Percentiles rank a stretch among this genome's conserved stretches.
These are phyloP conservation scores for Arctocebus calabarensis DNA, from an alignment of 2,797 vertebrate species.

Conservation along the genomic window DNA sequence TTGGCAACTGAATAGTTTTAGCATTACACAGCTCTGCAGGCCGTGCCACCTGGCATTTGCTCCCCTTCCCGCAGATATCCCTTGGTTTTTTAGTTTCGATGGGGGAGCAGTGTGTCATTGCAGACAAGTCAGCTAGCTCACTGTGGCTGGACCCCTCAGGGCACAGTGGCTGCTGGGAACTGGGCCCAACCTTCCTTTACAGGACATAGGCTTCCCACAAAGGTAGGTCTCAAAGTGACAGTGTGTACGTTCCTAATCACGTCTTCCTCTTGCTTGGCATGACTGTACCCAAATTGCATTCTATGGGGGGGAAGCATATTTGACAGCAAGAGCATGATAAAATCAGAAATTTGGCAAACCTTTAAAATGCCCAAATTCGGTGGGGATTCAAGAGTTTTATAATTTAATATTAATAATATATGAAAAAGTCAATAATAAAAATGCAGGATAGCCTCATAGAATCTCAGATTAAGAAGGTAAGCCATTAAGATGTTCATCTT, in stretches of 20 bases:
- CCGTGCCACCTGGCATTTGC: not conserved
- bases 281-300: not conserved
- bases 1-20: conserved; percentile 38
- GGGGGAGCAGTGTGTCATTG: not conserved
- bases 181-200: not conserved
- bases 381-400: not conserved
- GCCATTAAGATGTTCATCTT: not conserved
- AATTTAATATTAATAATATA: not conserved
- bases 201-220: not conserved
- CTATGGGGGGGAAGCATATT: not conserved
- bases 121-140: accelerated
- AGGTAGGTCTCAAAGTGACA: accelerated
- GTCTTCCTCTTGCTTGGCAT: not conserved
- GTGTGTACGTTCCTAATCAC: accelerated
- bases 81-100: conserved; percentile 1
- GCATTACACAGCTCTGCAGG: not conserved
- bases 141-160: not conserved
- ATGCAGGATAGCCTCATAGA: not conserved
- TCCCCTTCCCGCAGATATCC: not conserved
- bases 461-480: not conserved
- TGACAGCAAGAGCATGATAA: not conserved
- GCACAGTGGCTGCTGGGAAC: not conserved
- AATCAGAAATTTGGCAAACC: not conserved
- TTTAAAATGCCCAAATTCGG: conserved; percentile 21
- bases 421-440: not conserved